Percentiles rank a stretch among this genome's conserved stretches.
These are phyloP conservation scores for Aphidius gifuensis DNA, from an alignment of 1,140 invertebrate genomes.

Conservation along the genomic window DNA sequence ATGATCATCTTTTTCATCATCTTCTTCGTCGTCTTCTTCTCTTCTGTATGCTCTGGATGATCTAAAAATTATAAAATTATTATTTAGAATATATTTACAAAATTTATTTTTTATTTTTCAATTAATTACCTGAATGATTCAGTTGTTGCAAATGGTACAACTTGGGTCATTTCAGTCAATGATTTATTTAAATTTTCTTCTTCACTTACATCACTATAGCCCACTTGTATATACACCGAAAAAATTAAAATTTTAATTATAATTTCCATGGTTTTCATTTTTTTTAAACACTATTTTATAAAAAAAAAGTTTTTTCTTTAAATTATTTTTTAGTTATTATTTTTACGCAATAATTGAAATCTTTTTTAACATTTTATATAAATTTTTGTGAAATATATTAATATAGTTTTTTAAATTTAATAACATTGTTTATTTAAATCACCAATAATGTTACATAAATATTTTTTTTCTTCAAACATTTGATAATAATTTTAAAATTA, in stretches of 20 bases:
- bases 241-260: conserved; percentile 1
- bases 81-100: not conserved
- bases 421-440: not conserved
- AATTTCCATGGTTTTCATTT: not conserved
- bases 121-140: conserved; percentile 36
- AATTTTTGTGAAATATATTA: not conserved
- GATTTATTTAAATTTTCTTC: conserved; percentile 16
- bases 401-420: not conserved
- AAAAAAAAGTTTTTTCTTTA: not conserved
- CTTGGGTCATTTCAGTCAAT: conserved; percentile 26
- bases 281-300: too few species aligned
- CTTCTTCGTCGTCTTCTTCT: conserved; percentile 28
- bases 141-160: conserved; percentile 33
- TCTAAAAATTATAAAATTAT: conserved; percentile 26
- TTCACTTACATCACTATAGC: not conserved
- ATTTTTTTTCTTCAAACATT: too few species aligned
- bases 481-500: too few species aligned
- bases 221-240: not conserved
- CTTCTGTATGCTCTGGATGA: conserved; percentile 37
- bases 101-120: conserved; percentile 5
- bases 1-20: conserved; percentile 21
- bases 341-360: not conserved
- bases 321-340: not conserved
- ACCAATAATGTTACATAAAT: not conserved
- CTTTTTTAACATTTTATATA: conserved; percentile 1